These are phyloP conservation scores for Leucoma salicis DNA, from an alignment of 2,888 invertebrate species.

Conservation along the genomic window DNA sequence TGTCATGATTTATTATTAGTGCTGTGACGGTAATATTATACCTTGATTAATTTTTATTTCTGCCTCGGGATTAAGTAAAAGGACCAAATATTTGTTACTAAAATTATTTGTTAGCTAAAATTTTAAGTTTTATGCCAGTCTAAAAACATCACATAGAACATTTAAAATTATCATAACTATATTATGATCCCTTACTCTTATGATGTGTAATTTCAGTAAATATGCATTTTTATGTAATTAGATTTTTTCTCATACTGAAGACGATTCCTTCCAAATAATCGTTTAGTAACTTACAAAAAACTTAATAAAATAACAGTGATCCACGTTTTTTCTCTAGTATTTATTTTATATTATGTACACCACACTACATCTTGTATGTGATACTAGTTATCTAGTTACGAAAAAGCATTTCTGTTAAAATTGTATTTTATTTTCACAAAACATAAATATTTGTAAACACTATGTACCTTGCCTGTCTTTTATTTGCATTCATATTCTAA, in stretches of 20 bases:
- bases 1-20: not conserved
- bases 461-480: slow-evolving; percentile 47
- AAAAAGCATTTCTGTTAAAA: too few species aligned
- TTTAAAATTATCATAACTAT: slow-evolving; percentile 17
- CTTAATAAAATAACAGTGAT: slow-evolving; percentile 10
- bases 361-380: slow-evolving; percentile 19
- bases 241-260: not conserved
- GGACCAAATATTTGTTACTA: not conserved
- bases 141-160: slow-evolving; percentile 26
- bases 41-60: not conserved
- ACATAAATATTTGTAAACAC: slow-evolving; percentile 22
- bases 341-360: slow-evolving; percentile 19
- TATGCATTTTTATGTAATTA: slow-evolving; percentile 20
- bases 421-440: not conserved
- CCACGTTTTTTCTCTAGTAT: slow-evolving; percentile 25
- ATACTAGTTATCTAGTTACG: slow-evolving; percentile 10
- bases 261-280: not conserved
- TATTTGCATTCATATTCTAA: slow-evolving; percentile 63
- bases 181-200: too few species aligned
- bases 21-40: not conserved
- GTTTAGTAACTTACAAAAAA: not conserved
- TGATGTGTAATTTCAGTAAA: slow-evolving; percentile 20
- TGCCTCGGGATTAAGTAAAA: not conserved
- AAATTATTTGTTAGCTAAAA: slow-evolving; percentile 10
- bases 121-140: slow-evolving; percentile 17